A percentile compares a stretch with the other conserved stretches of the same genome.
phyloP scores from a whole-genome alignment of 2,797 vertebrate species.

The Limosa lapponica region DNA sequence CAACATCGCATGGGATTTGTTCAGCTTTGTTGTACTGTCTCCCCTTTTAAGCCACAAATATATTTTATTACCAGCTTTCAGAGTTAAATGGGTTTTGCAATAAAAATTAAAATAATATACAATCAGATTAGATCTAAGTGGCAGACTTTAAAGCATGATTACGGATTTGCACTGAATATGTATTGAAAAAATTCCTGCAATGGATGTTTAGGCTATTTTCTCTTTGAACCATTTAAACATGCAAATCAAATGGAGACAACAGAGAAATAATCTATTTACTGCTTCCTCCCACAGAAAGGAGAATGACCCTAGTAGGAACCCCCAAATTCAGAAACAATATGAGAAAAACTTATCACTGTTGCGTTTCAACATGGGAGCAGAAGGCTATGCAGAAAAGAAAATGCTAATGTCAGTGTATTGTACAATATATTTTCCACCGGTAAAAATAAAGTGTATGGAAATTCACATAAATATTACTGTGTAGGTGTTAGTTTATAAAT shows the following conservation, averaged over 20 bases:
- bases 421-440: neutral
- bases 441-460: neutral
- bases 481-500: conserved; percentile 5
- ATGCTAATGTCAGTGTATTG: neutral
- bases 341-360: neutral
- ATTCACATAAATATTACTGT: neutral
- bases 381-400: neutral
- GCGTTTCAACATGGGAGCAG: neutral
- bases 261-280: neutral
- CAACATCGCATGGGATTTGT: neutral
- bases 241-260: neutral
- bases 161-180: neutral
- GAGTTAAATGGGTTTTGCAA: neutral
- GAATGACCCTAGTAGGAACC: neutral
- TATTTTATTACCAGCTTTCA: neutral
- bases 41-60: neutral
- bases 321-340: neutral
- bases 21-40: neutral
- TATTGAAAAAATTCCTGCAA: neutral
- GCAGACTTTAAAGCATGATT: neutral
- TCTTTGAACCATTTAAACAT: neutral
- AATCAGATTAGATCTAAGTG: neutral
- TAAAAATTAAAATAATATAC: neutral
- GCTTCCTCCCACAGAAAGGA: neutral
- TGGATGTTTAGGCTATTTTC: neutral